Conservation (phyloP, 2,113 vertebrate genomes). For the Alouatta palliata region DNA sequence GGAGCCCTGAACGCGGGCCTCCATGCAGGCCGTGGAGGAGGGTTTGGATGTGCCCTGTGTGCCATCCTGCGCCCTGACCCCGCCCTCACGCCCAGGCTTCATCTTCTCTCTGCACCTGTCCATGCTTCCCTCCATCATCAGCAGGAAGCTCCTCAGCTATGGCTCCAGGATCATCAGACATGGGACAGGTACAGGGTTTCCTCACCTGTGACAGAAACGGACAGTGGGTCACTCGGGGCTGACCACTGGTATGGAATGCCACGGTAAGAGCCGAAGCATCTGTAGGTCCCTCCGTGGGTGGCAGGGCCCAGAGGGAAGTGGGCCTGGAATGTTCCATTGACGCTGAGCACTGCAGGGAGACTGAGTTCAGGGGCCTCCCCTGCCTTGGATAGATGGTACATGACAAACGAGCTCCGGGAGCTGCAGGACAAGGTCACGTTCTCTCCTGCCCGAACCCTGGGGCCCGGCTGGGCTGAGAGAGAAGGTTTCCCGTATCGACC, state of each 20-base stretch:
- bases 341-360: rapidly evolving
- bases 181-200: not conserved
- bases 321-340: rapidly evolving
- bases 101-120: not conserved
- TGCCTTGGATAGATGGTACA: rapidly evolving
- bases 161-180: no score
- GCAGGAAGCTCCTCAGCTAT: not conserved
- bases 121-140: not conserved
- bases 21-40: rapidly evolving
- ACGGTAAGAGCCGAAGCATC: rapidly evolving
- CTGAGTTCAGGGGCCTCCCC: rapidly evolving
- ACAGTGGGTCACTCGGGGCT: not conserved
- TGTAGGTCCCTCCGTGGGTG: not conserved
- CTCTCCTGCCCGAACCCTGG: not conserved
- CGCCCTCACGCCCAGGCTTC: no score
- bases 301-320: not conserved
- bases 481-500: not conserved
- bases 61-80: rapidly evolving
- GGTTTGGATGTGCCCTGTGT: rapidly evolving
- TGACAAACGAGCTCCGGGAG: rapidly evolving
- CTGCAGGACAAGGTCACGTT: not conserved
- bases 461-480: not conserved
- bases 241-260: rapidly evolving
- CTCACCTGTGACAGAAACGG: slow-evolving; percentile 39
- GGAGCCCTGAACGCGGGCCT: no score